Conservation (phyloP, 2,113 vertebrate species). For the Rhineura floridana region DNA sequence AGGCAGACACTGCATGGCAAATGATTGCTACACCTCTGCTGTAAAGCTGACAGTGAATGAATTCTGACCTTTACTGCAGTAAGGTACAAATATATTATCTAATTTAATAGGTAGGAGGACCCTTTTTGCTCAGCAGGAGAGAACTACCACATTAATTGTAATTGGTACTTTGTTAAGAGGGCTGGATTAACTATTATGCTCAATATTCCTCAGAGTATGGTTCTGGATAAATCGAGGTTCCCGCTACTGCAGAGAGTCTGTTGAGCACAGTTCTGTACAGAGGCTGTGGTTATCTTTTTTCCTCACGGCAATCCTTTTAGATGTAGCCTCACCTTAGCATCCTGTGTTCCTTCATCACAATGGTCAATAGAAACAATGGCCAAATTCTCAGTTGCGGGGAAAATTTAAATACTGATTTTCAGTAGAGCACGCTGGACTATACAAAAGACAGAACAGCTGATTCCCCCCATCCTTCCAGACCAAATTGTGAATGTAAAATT, state of each 20-base stretch:
- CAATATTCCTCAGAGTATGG: background rate
- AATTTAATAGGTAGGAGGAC: background rate
- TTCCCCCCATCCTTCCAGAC: background rate
- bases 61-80: conserved; percentile 41
- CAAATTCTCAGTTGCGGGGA: background rate
- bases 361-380: background rate
- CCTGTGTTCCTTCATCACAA: background rate
- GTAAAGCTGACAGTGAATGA: background rate
- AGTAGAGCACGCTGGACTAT: too few relatives aligned
- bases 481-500: background rate
- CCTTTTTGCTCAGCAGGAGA: background rate
- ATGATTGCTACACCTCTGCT: background rate
- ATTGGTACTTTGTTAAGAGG: background rate
- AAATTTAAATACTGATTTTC: background rate
- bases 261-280: background rate
- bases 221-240: background rate
- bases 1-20: conserved; percentile 33
- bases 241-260: background rate
- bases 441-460: background rate
- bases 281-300: background rate
- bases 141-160: background rate
- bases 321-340: background rate
- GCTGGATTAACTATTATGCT: background rate
- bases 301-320: background rate
- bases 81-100: conserved; percentile 22